A percentile compares a stretch with the other conserved stretches of the same genome.
These are phyloP conservation scores for Enteromius radiatus DNA, from an alignment of 2,797 vertebrate genomes.

Conservation along the genomic window DNA sequence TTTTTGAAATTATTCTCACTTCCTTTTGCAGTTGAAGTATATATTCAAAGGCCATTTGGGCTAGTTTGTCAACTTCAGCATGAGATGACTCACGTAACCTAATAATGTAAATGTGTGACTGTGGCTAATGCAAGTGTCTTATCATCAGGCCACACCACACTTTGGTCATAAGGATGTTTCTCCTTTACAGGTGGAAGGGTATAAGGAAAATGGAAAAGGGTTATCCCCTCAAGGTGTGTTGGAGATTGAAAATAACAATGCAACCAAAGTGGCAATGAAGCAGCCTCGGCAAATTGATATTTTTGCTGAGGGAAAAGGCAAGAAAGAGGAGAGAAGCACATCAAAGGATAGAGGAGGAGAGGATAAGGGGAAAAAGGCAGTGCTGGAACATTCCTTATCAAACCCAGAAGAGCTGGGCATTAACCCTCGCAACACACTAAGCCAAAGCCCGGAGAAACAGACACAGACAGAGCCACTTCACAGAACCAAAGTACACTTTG, in stretches of 20 bases:
- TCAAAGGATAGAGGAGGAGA: constrained; percentile 49
- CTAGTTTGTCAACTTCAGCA: constrained; percentile 13
- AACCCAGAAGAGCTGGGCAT: constrained; percentile 46
- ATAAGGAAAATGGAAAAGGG: constrained; percentile 33
- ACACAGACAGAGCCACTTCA: constrained; percentile 46
- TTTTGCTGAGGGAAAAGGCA: constrained; percentile 41
- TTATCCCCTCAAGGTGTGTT: constrained; percentile 41
- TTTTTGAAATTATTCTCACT: constrained; percentile 33
- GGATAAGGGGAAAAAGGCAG: constrained; percentile 41
- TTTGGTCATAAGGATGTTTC: constrained; percentile 46
- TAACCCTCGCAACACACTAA: constrained; percentile 30
- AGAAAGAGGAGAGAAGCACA: constrained; percentile 43
- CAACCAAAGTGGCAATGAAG: constrained; percentile 43
- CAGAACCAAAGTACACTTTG: constrained; percentile 77
- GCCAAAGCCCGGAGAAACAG: constrained; percentile 43
- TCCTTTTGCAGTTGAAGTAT: constrained; percentile 14
- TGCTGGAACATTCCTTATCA: constrained; percentile 51
- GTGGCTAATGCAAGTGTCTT: constrained; percentile 32
- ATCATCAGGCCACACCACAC: constrained; percentile 35
- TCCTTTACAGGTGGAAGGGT: constrained; percentile 43
- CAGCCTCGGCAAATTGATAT: constrained; percentile 37
- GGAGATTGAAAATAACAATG: constrained; percentile 46
- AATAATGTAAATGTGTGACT: constrained; percentile 25
- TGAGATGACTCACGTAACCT: background rate
- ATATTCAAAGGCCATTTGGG: constrained; percentile 23